phyloP scores from a whole-genome alignment of 2,797 vertebrate species.

The Mormyrops attenuatus region DNA sequence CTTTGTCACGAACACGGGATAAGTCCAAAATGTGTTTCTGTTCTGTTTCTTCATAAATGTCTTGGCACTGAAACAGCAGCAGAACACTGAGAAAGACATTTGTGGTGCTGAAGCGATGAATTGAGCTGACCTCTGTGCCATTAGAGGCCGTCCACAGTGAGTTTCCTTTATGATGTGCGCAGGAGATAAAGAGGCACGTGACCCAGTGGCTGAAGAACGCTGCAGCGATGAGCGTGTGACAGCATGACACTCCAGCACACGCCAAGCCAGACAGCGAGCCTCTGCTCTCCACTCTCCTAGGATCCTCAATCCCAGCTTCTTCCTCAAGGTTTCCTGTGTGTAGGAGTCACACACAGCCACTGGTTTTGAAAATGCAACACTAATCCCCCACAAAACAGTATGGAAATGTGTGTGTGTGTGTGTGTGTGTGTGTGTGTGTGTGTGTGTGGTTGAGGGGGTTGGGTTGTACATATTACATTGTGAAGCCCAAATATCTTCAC shows the following conservation, averaged over 20 bases:
- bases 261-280: neutral
- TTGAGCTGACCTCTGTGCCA: neutral
- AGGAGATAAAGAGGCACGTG: conserved; percentile 58
- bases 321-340: neutral
- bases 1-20: neutral
- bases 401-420: neutral
- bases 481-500: neutral
- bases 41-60: neutral
- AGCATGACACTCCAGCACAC: neutral
- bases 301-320: neutral
- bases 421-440: neutral
- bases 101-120: neutral
- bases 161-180: neutral
- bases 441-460: neutral
- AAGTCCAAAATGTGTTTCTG: neutral
- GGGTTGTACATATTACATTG: neutral
- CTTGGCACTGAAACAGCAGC: neutral
- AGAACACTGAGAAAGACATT: neutral
- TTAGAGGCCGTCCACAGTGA: neutral
- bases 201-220: conserved; percentile 54
- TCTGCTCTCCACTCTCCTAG: neutral
- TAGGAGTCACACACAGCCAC: neutral
- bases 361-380: conserved; percentile 21
- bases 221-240: conserved; percentile 29
- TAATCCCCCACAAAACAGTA: conserved; percentile 21